A percentile compares a stretch with the other conserved stretches of the same genome.
phyloP scores from a whole-genome alignment of 2,113 vertebrate species.

The Mus spicilegus region DNA sequence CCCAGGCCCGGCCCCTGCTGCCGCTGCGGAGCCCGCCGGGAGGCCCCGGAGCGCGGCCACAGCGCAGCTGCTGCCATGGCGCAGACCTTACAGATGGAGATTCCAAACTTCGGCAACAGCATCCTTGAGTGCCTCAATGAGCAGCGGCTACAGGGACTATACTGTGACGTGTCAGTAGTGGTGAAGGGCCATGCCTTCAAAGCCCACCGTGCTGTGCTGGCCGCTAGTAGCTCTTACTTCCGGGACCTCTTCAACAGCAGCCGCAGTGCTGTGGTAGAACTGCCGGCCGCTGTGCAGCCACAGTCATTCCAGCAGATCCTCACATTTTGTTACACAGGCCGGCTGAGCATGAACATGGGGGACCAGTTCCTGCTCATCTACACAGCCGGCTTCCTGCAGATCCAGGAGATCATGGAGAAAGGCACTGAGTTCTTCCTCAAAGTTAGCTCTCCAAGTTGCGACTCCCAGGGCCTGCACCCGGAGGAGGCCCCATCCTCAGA shows the following conservation, averaged over 20 bases:
- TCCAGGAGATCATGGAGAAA: conserved; percentile 99
- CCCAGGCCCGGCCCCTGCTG: conserved; percentile 79
- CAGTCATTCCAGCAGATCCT: conserved; percentile 98
- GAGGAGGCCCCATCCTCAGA: conserved; percentile 94
- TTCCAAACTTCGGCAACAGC: conserved; percentile 98
- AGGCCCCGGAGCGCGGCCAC: conserved; percentile 71
- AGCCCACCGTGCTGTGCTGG: conserved; percentile 95
- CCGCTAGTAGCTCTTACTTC: conserved; percentile 97
- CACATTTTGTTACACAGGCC: conserved; percentile 97
- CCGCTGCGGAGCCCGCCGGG: conserved; percentile 77
- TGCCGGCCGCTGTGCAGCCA: conserved; percentile 94
- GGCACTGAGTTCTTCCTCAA: too few relatives aligned
- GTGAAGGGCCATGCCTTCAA: conserved; percentile 98
- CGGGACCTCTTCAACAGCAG: conserved; percentile 96
- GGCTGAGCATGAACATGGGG: conserved; percentile 97
- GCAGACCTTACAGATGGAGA: conserved; percentile 99
- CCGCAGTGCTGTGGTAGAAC: conserved; percentile 94
- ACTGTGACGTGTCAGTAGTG: conserved; percentile 97
- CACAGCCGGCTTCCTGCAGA: conserved; percentile 97
- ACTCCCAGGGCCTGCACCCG: too few relatives aligned
- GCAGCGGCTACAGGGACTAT: conserved; percentile 98
- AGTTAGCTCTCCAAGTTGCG: too few relatives aligned
- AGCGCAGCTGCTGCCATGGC: conserved; percentile 89
- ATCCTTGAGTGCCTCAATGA: conserved; percentile 98
- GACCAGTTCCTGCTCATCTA: conserved; percentile 99